Evolutionary conservation across 2,113 vertebrate species (phyloP).

Genomic region (Crotalus horridus): DNA sequence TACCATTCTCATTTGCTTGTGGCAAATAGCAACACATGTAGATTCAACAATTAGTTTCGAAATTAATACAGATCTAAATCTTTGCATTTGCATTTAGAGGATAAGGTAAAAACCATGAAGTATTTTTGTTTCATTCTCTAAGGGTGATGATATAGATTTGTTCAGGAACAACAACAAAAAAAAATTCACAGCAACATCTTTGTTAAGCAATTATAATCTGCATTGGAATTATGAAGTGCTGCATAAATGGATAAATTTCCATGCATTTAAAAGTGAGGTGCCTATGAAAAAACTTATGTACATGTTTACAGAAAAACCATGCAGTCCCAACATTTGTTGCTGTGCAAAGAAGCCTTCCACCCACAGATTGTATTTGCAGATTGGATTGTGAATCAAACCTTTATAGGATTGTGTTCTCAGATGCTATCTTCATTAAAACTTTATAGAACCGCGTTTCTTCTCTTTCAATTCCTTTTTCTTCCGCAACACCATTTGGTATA

Average conservation of each 20-base stretch:
- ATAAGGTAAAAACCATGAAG: constrained; percentile 43
- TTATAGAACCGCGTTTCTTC: not conserved
- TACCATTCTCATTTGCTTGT: not conserved
- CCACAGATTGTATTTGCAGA: not conserved
- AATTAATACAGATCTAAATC: not conserved
- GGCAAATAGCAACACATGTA: constrained; percentile 41
- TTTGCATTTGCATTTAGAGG: constrained; percentile 36
- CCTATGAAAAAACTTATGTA: not conserved
- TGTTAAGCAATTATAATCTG: constrained; percentile 48
- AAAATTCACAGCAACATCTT: constrained; percentile 43
- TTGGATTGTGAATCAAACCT: not conserved
- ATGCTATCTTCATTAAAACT: not conserved
- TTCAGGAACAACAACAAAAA: constrained; percentile 4
- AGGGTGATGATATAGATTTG: constrained; percentile 36
- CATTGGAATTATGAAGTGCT: constrained; percentile 37
- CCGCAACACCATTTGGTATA: not conserved
- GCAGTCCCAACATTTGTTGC: not conserved
- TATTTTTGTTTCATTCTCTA: constrained; percentile 43
- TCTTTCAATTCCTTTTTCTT: not conserved
- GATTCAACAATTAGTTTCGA: constrained; percentile 50
- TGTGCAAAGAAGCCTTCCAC: not conserved
- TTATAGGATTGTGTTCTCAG: not conserved
- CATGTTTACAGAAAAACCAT: not conserved
- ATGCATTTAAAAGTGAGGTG: constrained; percentile 13
- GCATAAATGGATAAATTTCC: constrained; percentile 28